phyloP scores from a whole-genome alignment of 23 tunicate genomes.

The Oikopleura dioica region DNA sequence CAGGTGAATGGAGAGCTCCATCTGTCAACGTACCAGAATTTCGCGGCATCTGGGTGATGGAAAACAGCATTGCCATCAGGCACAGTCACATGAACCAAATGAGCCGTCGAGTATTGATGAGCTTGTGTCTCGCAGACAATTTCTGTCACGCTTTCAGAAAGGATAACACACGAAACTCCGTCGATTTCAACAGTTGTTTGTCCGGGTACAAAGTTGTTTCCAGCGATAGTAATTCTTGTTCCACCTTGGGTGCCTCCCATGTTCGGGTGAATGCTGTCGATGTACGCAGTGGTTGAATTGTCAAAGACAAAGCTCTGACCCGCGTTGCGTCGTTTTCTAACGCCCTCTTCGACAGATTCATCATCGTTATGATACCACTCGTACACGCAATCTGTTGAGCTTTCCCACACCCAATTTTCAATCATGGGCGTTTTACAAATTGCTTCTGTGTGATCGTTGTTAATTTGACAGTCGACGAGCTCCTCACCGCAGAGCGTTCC shows the following conservation, averaged over 20 bases:
- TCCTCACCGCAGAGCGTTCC: background rate
- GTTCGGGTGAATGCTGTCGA: background rate
- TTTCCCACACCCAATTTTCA: background rate
- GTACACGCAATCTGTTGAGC: background rate
- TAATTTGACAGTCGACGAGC: background rate
- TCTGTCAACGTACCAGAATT: slow-evolving; percentile 37
- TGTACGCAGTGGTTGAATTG: background rate
- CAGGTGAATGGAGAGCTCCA: slow-evolving; percentile 87
- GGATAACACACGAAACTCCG: background rate
- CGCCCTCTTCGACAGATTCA: no score
- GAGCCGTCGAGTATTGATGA: background rate
- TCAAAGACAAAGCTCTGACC: background rate
- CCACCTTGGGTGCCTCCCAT: background rate
- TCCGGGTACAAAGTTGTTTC: background rate
- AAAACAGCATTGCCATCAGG: no score
- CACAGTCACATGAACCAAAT: no score
- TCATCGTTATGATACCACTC: background rate
- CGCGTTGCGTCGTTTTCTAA: background rate
- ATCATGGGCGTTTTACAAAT: background rate
- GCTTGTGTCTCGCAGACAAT: background rate
- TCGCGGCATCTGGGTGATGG: slow-evolving; percentile 25
- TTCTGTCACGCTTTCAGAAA: background rate
- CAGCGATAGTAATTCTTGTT: background rate
- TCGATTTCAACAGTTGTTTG: background rate
- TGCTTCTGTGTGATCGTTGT: background rate